phyloP scores from a whole-genome alignment of 2,888 invertebrate genomes.

The Theodoxus fluviatilis region DNA sequence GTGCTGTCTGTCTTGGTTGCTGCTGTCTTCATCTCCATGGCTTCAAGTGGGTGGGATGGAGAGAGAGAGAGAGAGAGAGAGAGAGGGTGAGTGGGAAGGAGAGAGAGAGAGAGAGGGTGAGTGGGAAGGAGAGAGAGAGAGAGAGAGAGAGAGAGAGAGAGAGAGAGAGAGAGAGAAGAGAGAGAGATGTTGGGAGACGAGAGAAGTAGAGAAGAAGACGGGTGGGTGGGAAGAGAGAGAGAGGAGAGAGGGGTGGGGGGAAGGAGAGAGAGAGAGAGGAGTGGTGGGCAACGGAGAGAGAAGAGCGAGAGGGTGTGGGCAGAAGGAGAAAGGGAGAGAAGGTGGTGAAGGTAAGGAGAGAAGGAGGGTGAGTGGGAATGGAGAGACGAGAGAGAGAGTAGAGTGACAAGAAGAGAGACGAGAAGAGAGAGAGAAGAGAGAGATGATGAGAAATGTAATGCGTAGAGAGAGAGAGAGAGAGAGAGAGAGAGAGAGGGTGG shows the following conservation, averaged over 20 bases:
- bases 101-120: neutral
- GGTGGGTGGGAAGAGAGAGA: neutral
- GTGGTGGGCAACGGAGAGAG: neutral
- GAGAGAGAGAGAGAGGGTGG: too few species aligned
- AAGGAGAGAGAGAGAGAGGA: neutral
- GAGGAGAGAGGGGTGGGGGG: neutral
- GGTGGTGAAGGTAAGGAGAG: neutral
- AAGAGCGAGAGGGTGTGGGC: neutral
- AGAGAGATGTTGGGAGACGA: neutral
- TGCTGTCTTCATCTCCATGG: neutral
- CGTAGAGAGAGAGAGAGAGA: too few species aligned
- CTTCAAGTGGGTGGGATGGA: neutral
- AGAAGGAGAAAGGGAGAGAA: neutral
- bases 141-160: slow-evolving; percentile 14
- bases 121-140: slow-evolving; percentile 1
- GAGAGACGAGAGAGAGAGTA: neutral
- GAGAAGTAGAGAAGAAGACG: neutral
- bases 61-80: slow-evolving; percentile 23
- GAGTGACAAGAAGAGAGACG: neutral
- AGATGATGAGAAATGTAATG: too few species aligned
- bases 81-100: neutral
- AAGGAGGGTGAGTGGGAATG: neutral
- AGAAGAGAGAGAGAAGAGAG: too few species aligned
- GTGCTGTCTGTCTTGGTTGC: neutral
- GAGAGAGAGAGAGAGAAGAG: neutral